phyloP scores from a whole-genome alignment of 1,140 invertebrate species.

The Drosophila albomicans region DNA sequence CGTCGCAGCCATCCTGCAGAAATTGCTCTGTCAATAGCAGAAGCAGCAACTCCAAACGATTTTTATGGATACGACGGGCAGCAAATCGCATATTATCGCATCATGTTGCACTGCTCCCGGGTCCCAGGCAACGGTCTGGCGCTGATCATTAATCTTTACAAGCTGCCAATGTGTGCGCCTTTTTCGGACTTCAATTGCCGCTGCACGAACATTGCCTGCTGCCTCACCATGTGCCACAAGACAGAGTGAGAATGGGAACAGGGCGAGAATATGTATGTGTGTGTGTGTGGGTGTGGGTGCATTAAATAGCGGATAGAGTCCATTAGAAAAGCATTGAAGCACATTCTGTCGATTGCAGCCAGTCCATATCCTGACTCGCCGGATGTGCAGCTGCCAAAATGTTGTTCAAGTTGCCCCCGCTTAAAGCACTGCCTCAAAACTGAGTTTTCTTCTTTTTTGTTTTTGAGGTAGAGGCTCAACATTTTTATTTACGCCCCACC shows the following conservation, averaged over 20 bases:
- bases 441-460: slow-evolving; percentile 5
- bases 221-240: slow-evolving; percentile 26
- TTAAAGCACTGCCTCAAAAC: slow-evolving; percentile 10
- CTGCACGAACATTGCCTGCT: slow-evolving; percentile 34
- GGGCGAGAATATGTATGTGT: slow-evolving; percentile 8
- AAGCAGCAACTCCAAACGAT: slow-evolving; percentile 44
- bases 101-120: slow-evolving; percentile 45
- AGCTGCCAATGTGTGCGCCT: slow-evolving; percentile 79
- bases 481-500: slow-evolving; percentile 36
- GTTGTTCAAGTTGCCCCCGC: slow-evolving; percentile 25
- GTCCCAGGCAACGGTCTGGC: slow-evolving; percentile 39
- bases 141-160: slow-evolving; percentile 81
- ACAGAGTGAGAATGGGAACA: not conserved
- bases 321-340: slow-evolving; percentile 82
- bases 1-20: slow-evolving; percentile 59
- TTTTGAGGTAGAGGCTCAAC: not conserved
- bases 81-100: slow-evolving; percentile 82
- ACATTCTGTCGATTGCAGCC: slow-evolving; percentile 80
- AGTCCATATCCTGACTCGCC: slow-evolving; percentile 66
- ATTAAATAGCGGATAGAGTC: slow-evolving; percentile 82
- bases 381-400: slow-evolving; percentile 75
- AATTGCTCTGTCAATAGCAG: slow-evolving; percentile 80
- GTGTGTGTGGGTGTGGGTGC: slow-evolving; percentile 39
- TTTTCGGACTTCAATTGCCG: slow-evolving; percentile 78
- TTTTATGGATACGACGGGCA: slow-evolving; percentile 74